phyloP scores from a whole-genome alignment of 2,888 invertebrate genomes.

The Aspidapion aeneum region DNA sequence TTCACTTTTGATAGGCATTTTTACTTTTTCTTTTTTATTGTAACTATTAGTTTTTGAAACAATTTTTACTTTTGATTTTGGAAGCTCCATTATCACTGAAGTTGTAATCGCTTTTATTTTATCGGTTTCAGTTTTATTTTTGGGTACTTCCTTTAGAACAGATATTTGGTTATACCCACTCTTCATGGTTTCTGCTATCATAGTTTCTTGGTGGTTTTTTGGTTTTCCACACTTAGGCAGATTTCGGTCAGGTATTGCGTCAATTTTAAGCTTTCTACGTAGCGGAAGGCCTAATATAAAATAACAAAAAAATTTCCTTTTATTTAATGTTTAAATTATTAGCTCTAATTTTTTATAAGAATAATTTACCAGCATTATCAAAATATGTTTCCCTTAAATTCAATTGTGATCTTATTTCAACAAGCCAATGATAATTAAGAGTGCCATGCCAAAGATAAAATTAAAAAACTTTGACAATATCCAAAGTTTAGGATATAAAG shows the following conservation, averaged over 20 bases:
- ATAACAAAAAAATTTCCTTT: not conserved
- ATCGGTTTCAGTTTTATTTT: not conserved
- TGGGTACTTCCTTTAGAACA: not conserved
- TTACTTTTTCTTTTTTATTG: not conserved
- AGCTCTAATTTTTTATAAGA: too few relatives aligned
- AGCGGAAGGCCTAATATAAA: conserved; percentile 46
- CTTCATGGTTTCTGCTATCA: not conserved
- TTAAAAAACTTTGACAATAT: not conserved
- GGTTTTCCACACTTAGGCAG: conserved; percentile 22
- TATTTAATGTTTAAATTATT: not conserved
- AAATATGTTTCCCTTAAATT: too few relatives aligned
- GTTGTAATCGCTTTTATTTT: not conserved
- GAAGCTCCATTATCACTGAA: not conserved
- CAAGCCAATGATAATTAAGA: not conserved
- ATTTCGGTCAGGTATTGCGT: conserved; percentile 48
- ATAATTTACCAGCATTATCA: too few relatives aligned
- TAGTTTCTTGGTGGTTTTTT: not conserved
- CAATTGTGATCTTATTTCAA: not conserved
- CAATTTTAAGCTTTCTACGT: conserved; percentile 49
- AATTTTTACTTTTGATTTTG: not conserved
- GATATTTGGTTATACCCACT: not conserved
- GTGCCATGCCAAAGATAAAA: not conserved
- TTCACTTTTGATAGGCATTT: not conserved
- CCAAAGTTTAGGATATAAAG: not conserved
- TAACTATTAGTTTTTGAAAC: not conserved